Conservation (phyloP, 1,140 invertebrate genomes). For the Drosophila nikananu region DNA sequence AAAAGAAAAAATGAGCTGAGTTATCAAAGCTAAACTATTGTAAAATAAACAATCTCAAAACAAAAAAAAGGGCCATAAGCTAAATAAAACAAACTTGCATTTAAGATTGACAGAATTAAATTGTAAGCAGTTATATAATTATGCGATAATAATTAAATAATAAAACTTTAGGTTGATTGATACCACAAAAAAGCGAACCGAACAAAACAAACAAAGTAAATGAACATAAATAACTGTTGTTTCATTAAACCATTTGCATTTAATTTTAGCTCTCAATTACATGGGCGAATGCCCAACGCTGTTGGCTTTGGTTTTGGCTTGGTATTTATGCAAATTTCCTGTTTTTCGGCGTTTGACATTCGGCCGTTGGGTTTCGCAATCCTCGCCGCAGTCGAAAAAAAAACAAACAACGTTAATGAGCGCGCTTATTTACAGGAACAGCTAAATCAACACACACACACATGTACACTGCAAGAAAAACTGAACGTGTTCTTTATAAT, state of each 20-base stretch:
- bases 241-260: conserved; percentile 81
- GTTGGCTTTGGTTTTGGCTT: conserved; percentile 58
- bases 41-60: conserved; percentile 66
- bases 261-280: conserved; percentile 77
- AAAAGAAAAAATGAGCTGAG: conserved; percentile 13
- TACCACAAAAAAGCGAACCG: conserved; percentile 49
- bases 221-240: conserved; percentile 81
- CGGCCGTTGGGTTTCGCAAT: conserved; percentile 43
- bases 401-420: conserved; percentile 66
- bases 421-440: conserved; percentile 60
- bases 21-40: conserved; percentile 58
- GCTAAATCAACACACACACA: conserved; percentile 14
- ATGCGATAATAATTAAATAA: conserved; percentile 76
- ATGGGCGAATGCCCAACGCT: conserved; percentile 39
- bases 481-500: too few relatives aligned
- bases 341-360: conserved; percentile 63
- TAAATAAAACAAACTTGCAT: conserved; percentile 51
- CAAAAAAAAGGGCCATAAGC: conserved; percentile 37
- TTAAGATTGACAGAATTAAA: conserved; percentile 68
- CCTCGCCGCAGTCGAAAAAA: conserved; percentile 2
- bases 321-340: conserved; percentile 53
- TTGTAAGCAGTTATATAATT: conserved; percentile 76
- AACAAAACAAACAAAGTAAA: conserved; percentile 70
- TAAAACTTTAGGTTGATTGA: conserved; percentile 77
- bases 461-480: conserved; percentile 1